Percentiles rank a stretch among this genome's conserved stretches.
Evolutionary conservation across 2,113 vertebrate genomes (phyloP).

Genomic region (Ia io): DNA sequence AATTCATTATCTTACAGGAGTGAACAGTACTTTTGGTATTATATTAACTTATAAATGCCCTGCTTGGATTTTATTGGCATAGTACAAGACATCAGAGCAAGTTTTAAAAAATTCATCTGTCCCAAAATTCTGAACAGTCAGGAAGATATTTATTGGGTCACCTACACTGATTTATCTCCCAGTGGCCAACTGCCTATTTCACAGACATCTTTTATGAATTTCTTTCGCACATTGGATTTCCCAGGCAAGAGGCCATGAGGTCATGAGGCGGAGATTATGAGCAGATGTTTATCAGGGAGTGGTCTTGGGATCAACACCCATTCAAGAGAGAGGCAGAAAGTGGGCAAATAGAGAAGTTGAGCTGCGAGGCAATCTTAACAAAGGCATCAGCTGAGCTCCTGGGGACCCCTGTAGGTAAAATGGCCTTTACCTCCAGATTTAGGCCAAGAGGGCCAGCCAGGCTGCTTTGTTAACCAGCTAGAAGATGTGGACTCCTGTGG

Average conservation of each 20-base stretch:
- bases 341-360: neutral
- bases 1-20: neutral
- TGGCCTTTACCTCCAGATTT: neutral
- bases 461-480: neutral
- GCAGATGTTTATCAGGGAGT: neutral
- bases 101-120: neutral
- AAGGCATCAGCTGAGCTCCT: neutral
- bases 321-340: neutral
- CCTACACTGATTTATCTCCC: neutral
- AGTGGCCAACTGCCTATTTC: neutral
- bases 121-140: neutral
- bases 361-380: neutral
- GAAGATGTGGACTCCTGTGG: neutral
- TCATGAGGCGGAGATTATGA: neutral
- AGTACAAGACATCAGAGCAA: neutral
- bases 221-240: neutral
- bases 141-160: neutral
- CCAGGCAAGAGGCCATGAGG: neutral
- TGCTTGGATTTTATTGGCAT: neutral
- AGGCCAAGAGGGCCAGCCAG: neutral
- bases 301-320: neutral
- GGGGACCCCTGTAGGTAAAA: neutral
- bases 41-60: neutral
- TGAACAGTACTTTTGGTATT: no score
- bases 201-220: neutral